Evolutionary conservation across 2,113 vertebrate species (phyloP).

Genomic region (Antennarius striatus): DNA sequence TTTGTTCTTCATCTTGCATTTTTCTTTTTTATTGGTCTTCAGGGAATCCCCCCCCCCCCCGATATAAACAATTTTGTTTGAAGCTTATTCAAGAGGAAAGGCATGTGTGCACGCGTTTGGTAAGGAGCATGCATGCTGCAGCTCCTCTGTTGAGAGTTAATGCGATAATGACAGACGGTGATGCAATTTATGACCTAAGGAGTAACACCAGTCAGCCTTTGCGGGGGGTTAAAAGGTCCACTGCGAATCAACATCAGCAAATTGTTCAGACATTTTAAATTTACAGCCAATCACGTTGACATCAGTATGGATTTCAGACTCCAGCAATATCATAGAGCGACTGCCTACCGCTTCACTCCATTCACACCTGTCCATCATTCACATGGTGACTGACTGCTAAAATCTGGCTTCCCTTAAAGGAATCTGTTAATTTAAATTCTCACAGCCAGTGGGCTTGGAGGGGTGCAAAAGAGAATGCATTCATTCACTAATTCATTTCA

Average conservation of each 20-base stretch:
- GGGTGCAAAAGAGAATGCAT: too few relatives aligned
- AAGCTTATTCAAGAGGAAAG: too few relatives aligned
- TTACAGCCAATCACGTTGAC: conserved; percentile 15
- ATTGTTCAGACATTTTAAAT: conserved; percentile 22
- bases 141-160: conserved; percentile 56
- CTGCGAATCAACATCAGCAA: conserved; percentile 35
- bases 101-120: neutral
- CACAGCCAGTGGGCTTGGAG: too few relatives aligned
- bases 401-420: too few relatives aligned
- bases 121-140: conserved; percentile 14
- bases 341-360: conserved; percentile 6
- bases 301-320: neutral
- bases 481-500: too few relatives aligned
- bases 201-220: conserved; percentile 30
- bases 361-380: conserved; percentile 6
- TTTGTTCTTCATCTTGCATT: conserved; percentile 49
- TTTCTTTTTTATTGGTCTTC: conserved; percentile 48
- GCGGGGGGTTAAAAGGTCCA: conserved; percentile 51
- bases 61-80: too few relatives aligned
- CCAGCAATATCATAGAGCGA: conserved; percentile 11
- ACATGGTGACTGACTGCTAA: neutral
- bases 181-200: conserved; percentile 9
- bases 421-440: too few relatives aligned
- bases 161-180: conserved; percentile 65
- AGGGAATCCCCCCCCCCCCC: too few relatives aligned